Evolutionary conservation across 2,888 invertebrate genomes (phyloP).

Genomic region (Polydesmus complanatus): DNA sequence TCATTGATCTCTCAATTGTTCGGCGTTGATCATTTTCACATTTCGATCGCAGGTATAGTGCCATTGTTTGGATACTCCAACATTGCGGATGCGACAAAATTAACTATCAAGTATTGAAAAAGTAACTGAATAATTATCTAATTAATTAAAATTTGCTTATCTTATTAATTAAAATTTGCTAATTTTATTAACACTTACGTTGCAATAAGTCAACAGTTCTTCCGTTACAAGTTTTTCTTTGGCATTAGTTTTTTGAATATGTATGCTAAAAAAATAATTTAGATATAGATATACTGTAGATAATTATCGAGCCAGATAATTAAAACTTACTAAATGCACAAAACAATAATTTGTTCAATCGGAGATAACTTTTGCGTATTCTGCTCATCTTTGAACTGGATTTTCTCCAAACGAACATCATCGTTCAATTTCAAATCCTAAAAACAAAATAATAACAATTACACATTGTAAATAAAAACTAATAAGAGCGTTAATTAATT

Average conservation of each 20-base stretch:
- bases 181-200: conserved; percentile 27
- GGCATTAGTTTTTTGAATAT: conserved; percentile 58
- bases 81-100: conserved; percentile 49
- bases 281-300: no score
- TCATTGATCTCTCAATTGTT: conserved; percentile 73
- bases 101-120: conserved; percentile 27
- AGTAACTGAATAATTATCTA: background rate
- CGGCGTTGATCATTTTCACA: conserved; percentile 63
- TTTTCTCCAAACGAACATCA: conserved; percentile 67
- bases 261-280: conserved; percentile 46
- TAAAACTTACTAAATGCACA: conserved; percentile 51
- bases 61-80: conserved; percentile 61
- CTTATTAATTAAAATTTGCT: conserved; percentile 1
- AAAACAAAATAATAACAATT: no score
- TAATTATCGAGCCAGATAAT: conserved; percentile 9
- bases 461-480: no score
- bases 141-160: background rate
- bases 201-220: conserved; percentile 62
- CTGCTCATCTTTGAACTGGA: conserved; percentile 47
- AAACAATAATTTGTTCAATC: conserved; percentile 60
- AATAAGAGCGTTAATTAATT: no score
- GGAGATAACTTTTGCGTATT: conserved; percentile 42
- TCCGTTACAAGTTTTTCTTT: conserved; percentile 65
- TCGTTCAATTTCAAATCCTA: conserved; percentile 60
- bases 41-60: conserved; percentile 58